Evolutionary conservation across 2,888 invertebrate species (phyloP).

Genomic region (Melinopterus prodromus): DNA sequence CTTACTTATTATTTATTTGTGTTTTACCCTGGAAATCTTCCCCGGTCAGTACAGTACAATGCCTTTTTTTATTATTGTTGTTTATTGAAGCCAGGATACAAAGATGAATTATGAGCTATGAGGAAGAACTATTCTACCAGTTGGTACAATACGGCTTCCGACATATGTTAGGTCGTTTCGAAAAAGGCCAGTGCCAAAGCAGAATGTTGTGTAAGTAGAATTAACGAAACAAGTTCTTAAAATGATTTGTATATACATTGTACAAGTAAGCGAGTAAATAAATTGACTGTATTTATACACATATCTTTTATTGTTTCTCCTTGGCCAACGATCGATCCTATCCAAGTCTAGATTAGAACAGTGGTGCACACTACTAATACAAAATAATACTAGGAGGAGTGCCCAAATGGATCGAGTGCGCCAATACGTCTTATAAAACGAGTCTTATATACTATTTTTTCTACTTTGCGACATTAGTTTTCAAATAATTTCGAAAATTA

Average conservation of each 20-base stretch:
- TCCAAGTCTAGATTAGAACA: neutral
- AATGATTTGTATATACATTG: constrained; percentile 53
- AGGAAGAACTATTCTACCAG: too few relatives aligned
- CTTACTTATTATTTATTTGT: neutral
- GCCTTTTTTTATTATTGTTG: constrained; percentile 8
- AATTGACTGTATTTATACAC: constrained; percentile 55
- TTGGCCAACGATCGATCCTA: neutral
- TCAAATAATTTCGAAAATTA: too few relatives aligned
- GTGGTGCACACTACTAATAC: too few relatives aligned
- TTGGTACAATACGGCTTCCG: too few relatives aligned
- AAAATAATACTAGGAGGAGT: too few relatives aligned
- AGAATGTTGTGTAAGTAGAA: constrained; percentile 28
- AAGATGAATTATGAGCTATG: neutral
- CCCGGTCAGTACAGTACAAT: neutral
- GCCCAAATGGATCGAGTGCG: too few relatives aligned
- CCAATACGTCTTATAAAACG: too few relatives aligned
- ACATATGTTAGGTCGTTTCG: constrained; percentile 15
- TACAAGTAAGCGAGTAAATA: constrained; percentile 49
- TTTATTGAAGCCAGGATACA: neutral
- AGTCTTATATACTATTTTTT: too few relatives aligned
- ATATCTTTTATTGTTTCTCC: constrained; percentile 16
- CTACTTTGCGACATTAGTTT: too few relatives aligned
- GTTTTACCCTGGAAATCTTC: neutral
- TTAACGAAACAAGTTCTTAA: constrained; percentile 42
- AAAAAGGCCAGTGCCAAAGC: constrained; percentile 51